Conservation (phyloP, 2,888 invertebrate genomes). For the Fragum sueziense region DNA sequence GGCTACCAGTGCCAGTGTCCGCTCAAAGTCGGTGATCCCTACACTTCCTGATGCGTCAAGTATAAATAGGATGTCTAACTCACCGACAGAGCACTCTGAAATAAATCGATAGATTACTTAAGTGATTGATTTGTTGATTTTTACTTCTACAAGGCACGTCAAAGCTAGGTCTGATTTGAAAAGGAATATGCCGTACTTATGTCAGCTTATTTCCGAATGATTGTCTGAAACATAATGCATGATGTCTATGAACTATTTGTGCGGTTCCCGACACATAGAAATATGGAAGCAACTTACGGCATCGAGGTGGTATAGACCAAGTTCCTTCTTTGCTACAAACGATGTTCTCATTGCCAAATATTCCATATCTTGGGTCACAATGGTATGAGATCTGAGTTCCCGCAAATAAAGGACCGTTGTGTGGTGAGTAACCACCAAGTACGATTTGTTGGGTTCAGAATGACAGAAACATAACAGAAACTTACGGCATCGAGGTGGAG, state of each 20-base stretch:
- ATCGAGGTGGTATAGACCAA: neutral
- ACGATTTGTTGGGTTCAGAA: neutral
- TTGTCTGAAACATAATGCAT: too few relatives aligned
- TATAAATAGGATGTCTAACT: slow-evolving; percentile 40
- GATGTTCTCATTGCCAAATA: neutral
- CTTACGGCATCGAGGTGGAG: too few relatives aligned
- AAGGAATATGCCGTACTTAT: too few relatives aligned
- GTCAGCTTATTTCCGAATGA: too few relatives aligned
- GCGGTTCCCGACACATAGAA: neutral
- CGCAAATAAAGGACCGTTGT: neutral
- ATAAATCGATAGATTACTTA: neutral
- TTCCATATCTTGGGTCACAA: neutral
- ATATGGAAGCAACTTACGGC: neutral
- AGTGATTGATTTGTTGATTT: neutral
- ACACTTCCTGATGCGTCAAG: slow-evolving; percentile 44
- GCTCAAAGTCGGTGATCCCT: slow-evolving; percentile 12
- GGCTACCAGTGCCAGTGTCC: slow-evolving; percentile 15
- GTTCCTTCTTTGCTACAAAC: neutral
- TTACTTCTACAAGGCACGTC: too few relatives aligned
- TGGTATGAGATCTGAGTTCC: neutral
- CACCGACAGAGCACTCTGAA: neutral
- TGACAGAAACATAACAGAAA: neutral
- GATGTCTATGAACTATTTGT: too few relatives aligned
- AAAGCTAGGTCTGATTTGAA: too few relatives aligned
- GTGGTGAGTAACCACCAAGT: neutral